Evolutionary conservation across 30 jellyfish, hydroid and myxozoan genomes (phyloP), one percentile per base, ranked within the genome.

Genomic region (Sanderia malayensis): DNA sequence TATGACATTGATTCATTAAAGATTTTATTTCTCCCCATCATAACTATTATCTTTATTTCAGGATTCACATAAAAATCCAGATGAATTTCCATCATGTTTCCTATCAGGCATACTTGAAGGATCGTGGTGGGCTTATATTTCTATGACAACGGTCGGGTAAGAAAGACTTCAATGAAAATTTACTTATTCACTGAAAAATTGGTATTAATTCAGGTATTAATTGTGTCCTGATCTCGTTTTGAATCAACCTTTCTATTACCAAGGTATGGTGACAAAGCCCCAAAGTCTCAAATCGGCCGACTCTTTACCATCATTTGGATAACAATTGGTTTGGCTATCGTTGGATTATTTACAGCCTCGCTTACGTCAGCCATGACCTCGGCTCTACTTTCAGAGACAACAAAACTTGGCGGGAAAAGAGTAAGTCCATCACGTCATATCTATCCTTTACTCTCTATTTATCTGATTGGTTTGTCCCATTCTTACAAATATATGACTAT

Each of bases 121-220:
- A 29, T 30, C 27, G 8, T 76, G 88, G 88, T 76, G 88, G 88
- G 77, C 88, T 11, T 76, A 44, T 13, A 29, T 76, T 24, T 76
- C 88, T 19, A 76, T 76, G 88, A 76, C 88, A 62, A 76, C 88
- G 0, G 88, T 76, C 1, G 88, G 88, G 88, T 76, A 29, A 34
- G 88, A 11, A n/a, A n/a, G n/a, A n/a, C n/a, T n/a, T n/a, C n/a
- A n/a, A n/a, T n/a, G n/a, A n/a, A n/a, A n/a, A n/a, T n/a, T n/a
- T n/a, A n/a, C n/a, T n/a, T n/a, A n/a, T n/a, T n/a, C n/a, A n/a
- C n/a, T n/a, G n/a, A n/a, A n/a, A n/a, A n/a, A n/a, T n/a, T n/a
- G n/a, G n/a, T n/a, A n/a, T n/a, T n/a, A n/a, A n/a, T n/a, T n/a
- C n/a, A n/a, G n/a, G n/a, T n/a, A n/a, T n/a, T n/a, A n/a, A n/a